Percentiles rank a stretch among this genome's conserved stretches.
Conservation (phyloP, 2,888 invertebrate genomes). For the Uloborus plumipes region DNA sequence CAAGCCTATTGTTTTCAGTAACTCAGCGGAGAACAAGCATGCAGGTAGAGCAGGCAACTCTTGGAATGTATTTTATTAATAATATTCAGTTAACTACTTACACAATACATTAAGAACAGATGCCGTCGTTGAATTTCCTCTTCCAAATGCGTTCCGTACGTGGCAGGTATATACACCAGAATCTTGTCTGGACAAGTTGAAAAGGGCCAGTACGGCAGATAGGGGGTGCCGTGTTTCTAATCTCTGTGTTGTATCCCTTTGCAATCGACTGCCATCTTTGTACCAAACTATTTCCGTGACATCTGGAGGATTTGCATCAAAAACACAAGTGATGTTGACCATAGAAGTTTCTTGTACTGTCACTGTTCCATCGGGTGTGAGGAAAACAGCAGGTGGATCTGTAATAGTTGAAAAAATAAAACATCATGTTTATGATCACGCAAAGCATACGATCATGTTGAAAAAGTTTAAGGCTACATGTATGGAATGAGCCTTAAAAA, state of each 20-base stretch:
- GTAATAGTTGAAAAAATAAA: constrained; percentile 68
- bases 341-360: constrained; percentile 84
- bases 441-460: too few relatives aligned
- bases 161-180: constrained; percentile 88
- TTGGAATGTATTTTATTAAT: too few relatives aligned
- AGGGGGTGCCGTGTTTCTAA: constrained; percentile 45
- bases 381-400: constrained; percentile 88
- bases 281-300: constrained; percentile 82
- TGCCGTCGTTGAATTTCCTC: constrained; percentile 80
- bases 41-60: too few relatives aligned
- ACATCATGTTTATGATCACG: too few relatives aligned
- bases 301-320: constrained; percentile 88
- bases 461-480: too few relatives aligned
- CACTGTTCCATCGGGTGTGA: constrained; percentile 79
- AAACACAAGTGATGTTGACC: constrained; percentile 83
- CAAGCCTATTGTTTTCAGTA: too few relatives aligned
- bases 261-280: constrained; percentile 67
- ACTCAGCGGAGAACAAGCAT: too few relatives aligned
- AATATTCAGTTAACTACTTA: constrained; percentile 74
- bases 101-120: constrained; percentile 86
- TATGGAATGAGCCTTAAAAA: too few relatives aligned
- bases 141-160: constrained; percentile 84
- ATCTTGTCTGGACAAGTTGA: constrained; percentile 82
- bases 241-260: constrained; percentile 78
- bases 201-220: constrained; percentile 80